Percentiles rank a stretch among this genome's conserved stretches.
Conservation (phyloP, 1,140 invertebrate species). For the Helicorthomorpha holstii region DNA sequence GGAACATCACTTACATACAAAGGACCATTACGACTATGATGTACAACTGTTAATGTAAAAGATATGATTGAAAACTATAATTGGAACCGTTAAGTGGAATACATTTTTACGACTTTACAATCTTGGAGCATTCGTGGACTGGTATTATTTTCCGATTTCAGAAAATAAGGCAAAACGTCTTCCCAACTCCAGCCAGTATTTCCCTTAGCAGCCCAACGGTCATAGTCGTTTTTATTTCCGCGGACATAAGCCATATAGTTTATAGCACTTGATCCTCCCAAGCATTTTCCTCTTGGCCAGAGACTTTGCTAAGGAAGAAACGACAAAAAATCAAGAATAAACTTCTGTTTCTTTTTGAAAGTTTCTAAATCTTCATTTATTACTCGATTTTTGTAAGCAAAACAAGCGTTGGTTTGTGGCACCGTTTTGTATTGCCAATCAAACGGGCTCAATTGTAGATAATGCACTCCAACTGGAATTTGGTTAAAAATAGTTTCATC, state of each 20-base stretch:
- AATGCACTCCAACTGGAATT: background rate
- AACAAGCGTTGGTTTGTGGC: background rate
- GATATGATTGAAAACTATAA: too few relatives aligned
- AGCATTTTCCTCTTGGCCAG: slow-evolving; percentile 17
- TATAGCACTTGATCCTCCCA: slow-evolving; percentile 68
- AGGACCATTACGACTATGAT: too few relatives aligned
- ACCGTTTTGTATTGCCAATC: background rate
- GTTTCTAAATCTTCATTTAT: too few relatives aligned
- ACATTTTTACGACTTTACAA: too few relatives aligned
- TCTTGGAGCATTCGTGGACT: background rate
- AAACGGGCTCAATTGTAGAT: background rate
- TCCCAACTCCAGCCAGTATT: slow-evolving; percentile 81
- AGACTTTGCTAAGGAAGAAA: slow-evolving; percentile 11
- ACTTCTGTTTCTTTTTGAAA: too few relatives aligned
- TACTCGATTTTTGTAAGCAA: background rate
- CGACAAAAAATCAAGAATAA: too few relatives aligned
- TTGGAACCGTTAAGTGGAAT: too few relatives aligned
- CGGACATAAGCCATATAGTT: slow-evolving; percentile 93
- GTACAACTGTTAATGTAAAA: too few relatives aligned
- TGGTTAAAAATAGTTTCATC: background rate
- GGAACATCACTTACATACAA: too few relatives aligned
- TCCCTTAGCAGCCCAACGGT: slow-evolving; percentile 69
- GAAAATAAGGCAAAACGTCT: slow-evolving; percentile 69
- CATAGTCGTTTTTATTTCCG: slow-evolving; percentile 81
- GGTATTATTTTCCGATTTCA: slow-evolving; percentile 66